Evolutionary conservation across 2,888 invertebrate species (phyloP), one percentile per base, ranked within the genome.

Genomic region (Holacanthella duospinosa): DNA sequence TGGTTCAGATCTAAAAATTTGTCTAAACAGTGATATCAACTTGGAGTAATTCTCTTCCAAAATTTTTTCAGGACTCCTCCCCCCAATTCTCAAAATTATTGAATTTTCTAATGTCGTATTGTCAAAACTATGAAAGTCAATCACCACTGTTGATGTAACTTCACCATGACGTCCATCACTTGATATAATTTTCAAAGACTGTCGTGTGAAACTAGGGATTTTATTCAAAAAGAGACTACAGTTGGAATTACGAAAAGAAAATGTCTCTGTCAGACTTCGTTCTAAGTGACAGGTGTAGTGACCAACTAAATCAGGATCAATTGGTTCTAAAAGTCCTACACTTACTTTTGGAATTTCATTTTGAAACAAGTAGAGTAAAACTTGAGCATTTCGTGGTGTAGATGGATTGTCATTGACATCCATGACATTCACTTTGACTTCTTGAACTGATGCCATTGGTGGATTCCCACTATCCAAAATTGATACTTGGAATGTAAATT

Each of bases 361-460:
- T 74, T 90, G 87, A 74, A 88, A 87, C 4, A 1, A 82, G 74
- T 88, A 85, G 1, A 92, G 85, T 59, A 88, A 79, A 25, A 92
- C 83, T 74, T 89, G 88, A 0, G 89, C 88, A 12, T 87, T 87
- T 74, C 94, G 82, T 25, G 92, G 82, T 1, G 85, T 84, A 0
- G 93, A 93, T 19, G 93, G 92, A 79, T 93, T 93, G 76, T 94
- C 94, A 76, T 94, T 94, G 6, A 92, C 92, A 78, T 94, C 93
- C 70, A 92, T 80, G 67, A 94, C 88, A 60, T 89, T 87, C 21
- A 94, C 90, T 77, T 92, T 92, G 48, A 94, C 93, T 80, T 89
- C 86, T 59, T 93, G 81, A 76, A 87, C 92, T 43, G 93, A 93
- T 75, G 85, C 84, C 74, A 87, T 84, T 0, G 90, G 84, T 29